Percentiles rank a stretch among this genome's conserved stretches.
phyloP scores from a whole-genome alignment of 2,113 vertebrate species.

The Cepphus grylle region DNA sequence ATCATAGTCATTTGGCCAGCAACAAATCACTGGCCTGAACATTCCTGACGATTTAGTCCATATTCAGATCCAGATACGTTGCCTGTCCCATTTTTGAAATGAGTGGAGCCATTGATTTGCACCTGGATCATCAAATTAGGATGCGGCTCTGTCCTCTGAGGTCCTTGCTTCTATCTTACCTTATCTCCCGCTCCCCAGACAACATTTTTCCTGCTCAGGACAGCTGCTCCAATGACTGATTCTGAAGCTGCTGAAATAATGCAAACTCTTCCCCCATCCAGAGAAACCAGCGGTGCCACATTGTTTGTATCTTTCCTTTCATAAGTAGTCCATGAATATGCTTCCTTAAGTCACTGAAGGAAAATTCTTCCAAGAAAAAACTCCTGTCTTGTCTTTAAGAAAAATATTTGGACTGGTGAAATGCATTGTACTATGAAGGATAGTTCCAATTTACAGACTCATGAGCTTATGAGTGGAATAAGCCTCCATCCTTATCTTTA shows the following conservation, averaged over 20 bases:
- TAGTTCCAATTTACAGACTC: slow-evolving; percentile 78
- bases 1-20: slow-evolving; percentile 4
- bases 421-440: slow-evolving; percentile 76
- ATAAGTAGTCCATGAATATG: slow-evolving; percentile 34
- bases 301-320: slow-evolving; percentile 33
- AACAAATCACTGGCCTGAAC: slow-evolving; percentile 31
- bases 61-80: slow-evolving; percentile 20
- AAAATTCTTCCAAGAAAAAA: slow-evolving; percentile 57
- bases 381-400: slow-evolving; percentile 67
- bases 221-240: slow-evolving; percentile 15
- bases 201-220: slow-evolving; percentile 15
- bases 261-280: background rate
- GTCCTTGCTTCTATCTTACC: slow-evolving; percentile 37
- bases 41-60: slow-evolving; percentile 24
- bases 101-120: slow-evolving; percentile 19
- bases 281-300: background rate
- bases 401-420: slow-evolving; percentile 70
- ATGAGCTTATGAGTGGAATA: slow-evolving; percentile 74
- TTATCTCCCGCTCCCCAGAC: slow-evolving; percentile 44
- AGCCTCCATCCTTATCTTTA: slow-evolving; percentile 80
- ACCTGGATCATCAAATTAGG: slow-evolving; percentile 38
- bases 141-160: background rate
- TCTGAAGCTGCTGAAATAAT: slow-evolving; percentile 36
- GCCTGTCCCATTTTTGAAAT: background rate
- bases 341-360: slow-evolving; percentile 43